Conservation (phyloP, 2,113 vertebrate genomes). For the Dunckerocampus dactyliophorus region DNA sequence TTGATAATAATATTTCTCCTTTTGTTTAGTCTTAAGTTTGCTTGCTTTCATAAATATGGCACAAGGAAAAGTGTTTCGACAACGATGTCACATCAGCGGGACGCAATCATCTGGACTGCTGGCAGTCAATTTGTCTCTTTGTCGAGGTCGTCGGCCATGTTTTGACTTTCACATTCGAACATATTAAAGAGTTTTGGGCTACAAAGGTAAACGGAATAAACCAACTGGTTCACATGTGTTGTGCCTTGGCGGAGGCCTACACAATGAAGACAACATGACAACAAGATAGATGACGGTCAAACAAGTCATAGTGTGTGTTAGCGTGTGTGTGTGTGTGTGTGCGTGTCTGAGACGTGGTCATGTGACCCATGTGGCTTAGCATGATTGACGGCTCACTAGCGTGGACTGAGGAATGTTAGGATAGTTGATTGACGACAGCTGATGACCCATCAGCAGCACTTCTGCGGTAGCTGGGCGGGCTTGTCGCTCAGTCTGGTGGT, state of each 20-base stretch:
- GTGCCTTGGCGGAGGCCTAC: too few species aligned
- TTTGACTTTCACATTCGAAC: too few species aligned
- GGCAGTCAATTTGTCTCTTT: too few species aligned
- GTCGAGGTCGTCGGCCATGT: too few species aligned
- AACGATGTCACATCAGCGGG: too few species aligned
- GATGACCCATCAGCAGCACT: constrained; percentile 82
- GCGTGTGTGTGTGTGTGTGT: too few species aligned
- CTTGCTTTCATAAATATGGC: neutral
- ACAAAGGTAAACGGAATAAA: too few species aligned
- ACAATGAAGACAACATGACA: too few species aligned
- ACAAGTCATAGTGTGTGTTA: neutral
- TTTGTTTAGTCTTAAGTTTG: neutral
- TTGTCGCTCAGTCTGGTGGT: constrained; percentile 85
- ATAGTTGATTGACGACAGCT: neutral
- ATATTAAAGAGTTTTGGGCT: too few species aligned
- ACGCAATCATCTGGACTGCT: too few species aligned
- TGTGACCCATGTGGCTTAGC: neutral
- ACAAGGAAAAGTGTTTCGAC: neutral
- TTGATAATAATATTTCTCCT: neutral
- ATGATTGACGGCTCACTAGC: constrained; percentile 21
- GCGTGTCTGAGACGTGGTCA: neutral
- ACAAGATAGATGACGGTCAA: too few species aligned
- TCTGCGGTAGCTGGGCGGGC: constrained; percentile 83
- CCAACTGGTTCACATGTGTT: too few species aligned
- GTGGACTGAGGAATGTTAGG: constrained; percentile 36